Conservation (phyloP, 1,140 invertebrate species). For the Coenobita brevimanus region DNA sequence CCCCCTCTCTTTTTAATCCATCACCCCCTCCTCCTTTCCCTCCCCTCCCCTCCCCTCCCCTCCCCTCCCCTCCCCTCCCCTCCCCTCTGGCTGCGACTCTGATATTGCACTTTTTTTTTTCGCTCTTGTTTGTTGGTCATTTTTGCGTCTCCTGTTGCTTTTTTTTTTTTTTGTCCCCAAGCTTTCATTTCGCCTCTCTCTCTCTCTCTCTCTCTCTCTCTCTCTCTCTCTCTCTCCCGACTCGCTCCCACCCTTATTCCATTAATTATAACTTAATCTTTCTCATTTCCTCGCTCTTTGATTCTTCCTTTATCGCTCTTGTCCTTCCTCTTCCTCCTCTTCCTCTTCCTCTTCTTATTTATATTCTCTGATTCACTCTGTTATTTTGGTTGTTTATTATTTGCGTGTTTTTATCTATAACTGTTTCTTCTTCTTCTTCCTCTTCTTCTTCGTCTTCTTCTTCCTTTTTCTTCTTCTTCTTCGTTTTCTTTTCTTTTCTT, state of each 20-base stretch:
- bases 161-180: not conserved
- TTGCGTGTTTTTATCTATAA: not conserved
- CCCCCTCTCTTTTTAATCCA: no score
- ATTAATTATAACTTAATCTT: not conserved
- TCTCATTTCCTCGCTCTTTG: not conserved
- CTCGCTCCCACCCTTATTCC: not conserved
- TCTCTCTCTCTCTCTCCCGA: not conserved
- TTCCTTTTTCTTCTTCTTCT: no score
- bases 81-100: not conserved
- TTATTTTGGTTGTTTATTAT: not conserved
- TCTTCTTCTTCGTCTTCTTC: no score
- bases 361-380: no score
- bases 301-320: no score
- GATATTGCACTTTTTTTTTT: not conserved
- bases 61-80: not conserved
- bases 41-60: no score
- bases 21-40: no score
- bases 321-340: not conserved
- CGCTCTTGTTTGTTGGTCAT: not conserved
- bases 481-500: no score
- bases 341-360: not conserved
- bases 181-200: not conserved
- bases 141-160: no score
- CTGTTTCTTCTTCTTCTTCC: no score
- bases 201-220: not conserved